Conservation (phyloP, 2,113 vertebrate genomes). For the Nothoprocta perdicaria region DNA sequence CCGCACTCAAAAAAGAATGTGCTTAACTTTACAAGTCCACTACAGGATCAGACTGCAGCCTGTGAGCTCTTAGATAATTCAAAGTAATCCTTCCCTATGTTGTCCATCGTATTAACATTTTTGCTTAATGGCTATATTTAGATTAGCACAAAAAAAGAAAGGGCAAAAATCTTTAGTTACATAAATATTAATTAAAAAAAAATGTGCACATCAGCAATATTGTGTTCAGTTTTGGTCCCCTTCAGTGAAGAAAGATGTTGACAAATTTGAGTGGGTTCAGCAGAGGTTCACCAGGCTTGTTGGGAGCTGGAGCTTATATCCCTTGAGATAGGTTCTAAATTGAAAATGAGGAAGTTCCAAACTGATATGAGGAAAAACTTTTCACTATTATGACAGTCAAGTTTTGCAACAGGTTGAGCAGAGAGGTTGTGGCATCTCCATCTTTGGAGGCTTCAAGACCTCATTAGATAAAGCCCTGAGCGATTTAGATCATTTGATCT, state of each 20-base stretch:
- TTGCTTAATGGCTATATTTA: background rate
- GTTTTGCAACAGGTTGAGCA: background rate
- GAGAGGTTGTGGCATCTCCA: background rate
- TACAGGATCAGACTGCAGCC: background rate
- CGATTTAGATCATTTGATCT: background rate
- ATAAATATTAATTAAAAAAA: background rate
- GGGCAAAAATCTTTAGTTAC: background rate
- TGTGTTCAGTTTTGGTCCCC: background rate
- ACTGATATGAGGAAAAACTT: background rate
- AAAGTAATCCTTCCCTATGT: background rate
- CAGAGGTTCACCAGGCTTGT: background rate
- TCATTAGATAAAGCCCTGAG: background rate
- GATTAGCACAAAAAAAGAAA: background rate
- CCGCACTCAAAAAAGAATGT: background rate
- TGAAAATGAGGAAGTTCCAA: background rate
- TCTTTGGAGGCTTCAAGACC: background rate
- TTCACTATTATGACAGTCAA: accelerated
- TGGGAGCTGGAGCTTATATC: background rate
- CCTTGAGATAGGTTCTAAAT: accelerated
- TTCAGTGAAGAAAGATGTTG: background rate
- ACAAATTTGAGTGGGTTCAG: background rate
- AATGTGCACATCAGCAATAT: background rate
- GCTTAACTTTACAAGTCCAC: background rate
- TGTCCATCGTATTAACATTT: background rate
- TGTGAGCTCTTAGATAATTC: background rate